These are phyloP conservation scores for Eulemur macaco DNA, from an alignment of 2,113 vertebrate species.

Conservation along the genomic window DNA sequence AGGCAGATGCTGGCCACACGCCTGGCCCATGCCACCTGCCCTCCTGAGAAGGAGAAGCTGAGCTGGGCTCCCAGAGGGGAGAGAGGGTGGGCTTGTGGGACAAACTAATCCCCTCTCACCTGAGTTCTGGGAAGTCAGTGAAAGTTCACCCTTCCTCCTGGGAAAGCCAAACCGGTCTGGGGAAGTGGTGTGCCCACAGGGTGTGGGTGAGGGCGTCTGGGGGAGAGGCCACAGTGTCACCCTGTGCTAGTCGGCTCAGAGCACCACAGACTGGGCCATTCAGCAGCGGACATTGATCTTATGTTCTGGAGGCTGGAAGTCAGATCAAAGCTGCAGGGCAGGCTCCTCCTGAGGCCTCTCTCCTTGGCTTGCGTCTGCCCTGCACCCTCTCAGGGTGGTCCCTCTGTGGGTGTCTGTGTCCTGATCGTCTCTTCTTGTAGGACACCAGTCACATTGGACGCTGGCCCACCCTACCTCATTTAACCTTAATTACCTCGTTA, in stretches of 20 bases:
- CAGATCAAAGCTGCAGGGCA: neutral
- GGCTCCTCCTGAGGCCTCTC: neutral
- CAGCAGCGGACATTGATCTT: neutral
- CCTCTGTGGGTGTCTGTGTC: neutral
- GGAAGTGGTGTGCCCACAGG: too few species aligned
- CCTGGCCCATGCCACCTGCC: too few species aligned
- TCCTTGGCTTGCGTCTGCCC: neutral
- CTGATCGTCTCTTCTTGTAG: too few species aligned
- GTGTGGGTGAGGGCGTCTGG: neutral
- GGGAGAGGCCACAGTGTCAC: neutral
- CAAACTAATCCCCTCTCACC: neutral
- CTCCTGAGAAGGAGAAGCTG: too few species aligned
- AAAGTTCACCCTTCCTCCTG: neutral
- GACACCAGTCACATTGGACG: neutral
- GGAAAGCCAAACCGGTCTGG: neutral
- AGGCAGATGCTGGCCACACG: too few species aligned
- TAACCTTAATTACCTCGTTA: neutral
- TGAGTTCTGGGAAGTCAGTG: neutral
- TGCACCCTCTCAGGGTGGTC: neutral
- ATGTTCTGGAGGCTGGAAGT: neutral
- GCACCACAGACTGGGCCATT: neutral
- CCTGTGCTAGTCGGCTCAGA: neutral
- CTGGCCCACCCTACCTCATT: neutral
- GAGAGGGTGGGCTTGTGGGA: too few species aligned
- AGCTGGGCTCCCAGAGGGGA: too few species aligned